Percentiles rank a stretch among this genome's conserved stretches.
Evolutionary conservation across 2,113 vertebrate species (phyloP).

Genomic region (Anolis sagrei): DNA sequence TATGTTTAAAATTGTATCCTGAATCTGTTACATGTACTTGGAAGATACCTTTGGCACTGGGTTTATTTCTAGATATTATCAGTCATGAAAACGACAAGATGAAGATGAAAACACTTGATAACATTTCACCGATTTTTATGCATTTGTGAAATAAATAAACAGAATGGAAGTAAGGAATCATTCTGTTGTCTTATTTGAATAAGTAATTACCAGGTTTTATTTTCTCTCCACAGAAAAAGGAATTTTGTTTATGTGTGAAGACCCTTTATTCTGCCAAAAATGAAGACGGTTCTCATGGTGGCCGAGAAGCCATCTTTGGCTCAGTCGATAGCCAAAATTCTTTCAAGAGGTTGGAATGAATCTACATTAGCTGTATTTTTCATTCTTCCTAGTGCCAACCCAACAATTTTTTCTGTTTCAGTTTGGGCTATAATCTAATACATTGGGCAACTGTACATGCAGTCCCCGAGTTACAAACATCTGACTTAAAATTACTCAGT

Average conservation of each 20-base stretch:
- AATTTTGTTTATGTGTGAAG: rapidly evolving
- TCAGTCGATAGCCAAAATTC: slow-evolving; percentile 95
- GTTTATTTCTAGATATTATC: background rate
- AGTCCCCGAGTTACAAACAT: too few species aligned
- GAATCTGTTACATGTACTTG: background rate
- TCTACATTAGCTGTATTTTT: rapidly evolving
- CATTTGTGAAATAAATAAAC: background rate
- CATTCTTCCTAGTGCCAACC: rapidly evolving
- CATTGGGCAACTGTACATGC: too few species aligned
- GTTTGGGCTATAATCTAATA: background rate
- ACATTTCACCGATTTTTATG: background rate
- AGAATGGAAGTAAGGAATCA: background rate
- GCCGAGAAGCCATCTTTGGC: slow-evolving; percentile 97
- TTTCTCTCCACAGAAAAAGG: background rate
- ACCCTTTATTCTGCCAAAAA: slow-evolving; percentile 50
- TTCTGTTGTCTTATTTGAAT: too few species aligned
- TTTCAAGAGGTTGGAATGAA: slow-evolving; percentile 87
- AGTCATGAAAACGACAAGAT: background rate
- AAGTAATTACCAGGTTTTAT: background rate
- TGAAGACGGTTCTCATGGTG: slow-evolving; percentile 94
- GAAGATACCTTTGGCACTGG: background rate
- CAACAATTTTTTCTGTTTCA: background rate
- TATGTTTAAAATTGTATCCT: background rate
- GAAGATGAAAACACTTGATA: too few species aligned
- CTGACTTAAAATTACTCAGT: too few species aligned